phyloP scores from a whole-genome alignment of 2,797 vertebrate genomes.

The Sylvia borin region DNA sequence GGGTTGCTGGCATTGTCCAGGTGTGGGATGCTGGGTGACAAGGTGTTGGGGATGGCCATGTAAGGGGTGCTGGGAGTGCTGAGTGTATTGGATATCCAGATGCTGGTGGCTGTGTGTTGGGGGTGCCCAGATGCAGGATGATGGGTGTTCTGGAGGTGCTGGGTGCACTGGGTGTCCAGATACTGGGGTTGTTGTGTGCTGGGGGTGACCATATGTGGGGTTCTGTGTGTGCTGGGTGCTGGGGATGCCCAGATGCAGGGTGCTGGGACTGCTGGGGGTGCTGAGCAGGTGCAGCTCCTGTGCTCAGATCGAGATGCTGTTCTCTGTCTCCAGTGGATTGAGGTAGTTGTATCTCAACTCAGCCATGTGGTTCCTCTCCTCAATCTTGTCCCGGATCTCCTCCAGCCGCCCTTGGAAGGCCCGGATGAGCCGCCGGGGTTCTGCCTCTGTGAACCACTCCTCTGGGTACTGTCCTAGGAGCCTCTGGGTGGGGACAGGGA shows the following conservation, averaged over 20 bases:
- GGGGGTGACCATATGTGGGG: background rate
- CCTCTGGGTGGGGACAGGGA: background rate
- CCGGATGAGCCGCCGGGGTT: background rate
- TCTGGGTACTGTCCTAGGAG: background rate
- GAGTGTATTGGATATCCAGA: background rate
- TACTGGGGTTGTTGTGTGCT: background rate
- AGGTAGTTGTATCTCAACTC: constrained; percentile 1
- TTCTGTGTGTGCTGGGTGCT: background rate
- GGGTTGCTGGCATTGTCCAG: background rate
- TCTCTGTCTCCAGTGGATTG: background rate
- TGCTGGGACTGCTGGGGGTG: background rate
- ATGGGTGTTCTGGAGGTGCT: background rate
- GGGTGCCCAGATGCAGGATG: background rate
- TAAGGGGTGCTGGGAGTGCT: background rate
- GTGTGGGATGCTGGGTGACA: background rate
- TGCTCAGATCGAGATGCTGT: constrained; percentile 16
- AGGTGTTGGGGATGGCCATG: background rate
- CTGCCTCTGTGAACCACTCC: background rate
- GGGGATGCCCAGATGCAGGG: background rate
- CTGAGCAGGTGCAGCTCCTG: background rate
- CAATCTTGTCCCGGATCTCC: background rate
- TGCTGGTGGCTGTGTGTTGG: background rate
- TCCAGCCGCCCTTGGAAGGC: background rate
- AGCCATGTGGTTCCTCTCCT: background rate
- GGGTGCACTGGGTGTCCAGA: background rate